Evolutionary conservation across 2,113 vertebrate genomes (phyloP), one percentile per base, ranked within the genome.

Genomic region (Vulpes vulpes): DNA sequence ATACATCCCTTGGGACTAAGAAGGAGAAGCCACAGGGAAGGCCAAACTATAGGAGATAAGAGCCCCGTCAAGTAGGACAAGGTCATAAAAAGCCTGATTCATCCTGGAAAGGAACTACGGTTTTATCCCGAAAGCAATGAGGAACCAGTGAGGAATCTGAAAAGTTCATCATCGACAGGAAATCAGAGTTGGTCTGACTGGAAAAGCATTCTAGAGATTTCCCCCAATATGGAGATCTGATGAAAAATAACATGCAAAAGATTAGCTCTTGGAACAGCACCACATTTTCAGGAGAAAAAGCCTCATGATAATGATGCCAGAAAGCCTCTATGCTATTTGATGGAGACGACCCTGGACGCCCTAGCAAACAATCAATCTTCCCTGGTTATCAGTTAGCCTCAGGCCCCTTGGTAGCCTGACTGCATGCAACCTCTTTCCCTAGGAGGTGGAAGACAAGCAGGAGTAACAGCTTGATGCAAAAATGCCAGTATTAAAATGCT

Each of bases 1-100:
- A 22, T 27, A n/a, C 0, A 0, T 12, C 11, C 32, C 15, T 22
- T 1, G 8, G 69, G 49, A 59, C 0, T 19, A 62, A 87, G 32
- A 20, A n/a, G 1, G 30, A 16, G 11, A 12, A 32, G 59, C 6
- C 25, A 5, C 15, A 11, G 27, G 27, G 11, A 91, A 53, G 30
- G 25, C 9, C 17, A 17, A 10, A 20, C 35, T 15, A 4, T 23
- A 38, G 30, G 17, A 59, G 60, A 80, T 0, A 3, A 62, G 23
- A 59, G 43, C 53, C 5, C 32, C 3, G 8, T 43, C 27, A 22
- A 60, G 62, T 0, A 65, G 12, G 32, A 25, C 27, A 60, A 71
- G 64, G 32, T 23, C 19, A 3, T 11, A 59, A 57, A 49, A 59
- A 17, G 25, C 59, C 67, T 51, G 15, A 76, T 2, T 4, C 7